Evolutionary conservation across 2,888 invertebrate species (phyloP), one percentile per base, ranked within the genome.

Genomic region (Chymomyza procnemis): DNA sequence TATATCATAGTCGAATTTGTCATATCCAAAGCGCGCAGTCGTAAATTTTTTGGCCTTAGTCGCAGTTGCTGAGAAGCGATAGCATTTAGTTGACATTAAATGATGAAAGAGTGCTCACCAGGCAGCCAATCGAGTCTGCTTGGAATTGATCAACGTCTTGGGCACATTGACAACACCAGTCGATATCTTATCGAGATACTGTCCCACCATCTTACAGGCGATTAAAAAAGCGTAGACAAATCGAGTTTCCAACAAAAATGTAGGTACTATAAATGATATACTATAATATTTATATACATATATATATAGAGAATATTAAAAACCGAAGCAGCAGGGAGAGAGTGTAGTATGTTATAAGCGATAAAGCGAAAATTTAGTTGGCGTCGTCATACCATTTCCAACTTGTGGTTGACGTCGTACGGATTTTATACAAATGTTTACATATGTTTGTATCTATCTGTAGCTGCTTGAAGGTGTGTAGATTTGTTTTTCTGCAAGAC

Each of bases 131-230:
- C 88, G 75, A 80, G 78, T 88, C 78, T 88, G 85, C 85, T 90
- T 88, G 82, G 87, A 78, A 88, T 88, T 81, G 91, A 90, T 89
- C 90, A 90, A 88, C 89, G 90, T 87, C 89, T 91, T 86, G 80
- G 88, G 83, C n/a, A n/a, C n/a, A 89, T 89, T 89, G 90, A 90
- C 89, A 90, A 90, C 89, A 90, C 90, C 90, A 90, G 91, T 89
- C 90, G 88, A 88, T 90, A 91, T 89, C 89, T 91, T 87, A 90
- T 90, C 78, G 89, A 90, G 82, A 91, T 90, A 75, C 70, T 90
- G 76, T 91, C 90, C 75, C 90, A 91, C 69, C 91, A 91, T 71
- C 84, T 88, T 76, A 88, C 89, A 67, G 90, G 90, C 80, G 89
- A 89, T 80, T 89, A 90, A 74, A 64, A 64, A 59, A 56, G 69